Base-by-base conservation (phyloP, 2,888 invertebrate species). In the Macaria notata region DNA sequence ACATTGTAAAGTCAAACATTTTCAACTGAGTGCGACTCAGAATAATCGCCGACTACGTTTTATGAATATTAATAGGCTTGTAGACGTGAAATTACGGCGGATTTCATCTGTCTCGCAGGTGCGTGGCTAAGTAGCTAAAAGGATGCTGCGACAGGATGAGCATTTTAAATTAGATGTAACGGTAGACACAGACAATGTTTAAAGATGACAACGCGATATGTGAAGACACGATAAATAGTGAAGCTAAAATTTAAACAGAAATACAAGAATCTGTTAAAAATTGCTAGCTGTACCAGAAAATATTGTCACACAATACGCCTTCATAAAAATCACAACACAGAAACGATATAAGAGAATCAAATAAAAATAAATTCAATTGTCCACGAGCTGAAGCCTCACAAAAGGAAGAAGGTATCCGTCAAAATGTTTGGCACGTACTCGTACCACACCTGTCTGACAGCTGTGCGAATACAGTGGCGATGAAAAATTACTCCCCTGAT, bases 361-460 rank as follows among this genome's bases (percentile, higher is more conserved):
- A 49, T 44, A 42, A 38, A 57, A 60, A 62, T 56, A 59, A 61
- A 66, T 57, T 60, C 51, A 59, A 50, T 46, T 61, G 58, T 63
- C 49, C 53, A 50, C 58, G 46, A 55, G 39, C 36, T 44, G 54
- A 56, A 46, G 46, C 31, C 49, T 31, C 51, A 62, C 59, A 70
- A 71, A 66, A 72, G 71, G 66, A 72, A 61, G 68, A 72, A 59
- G 68, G 68, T 73, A 78, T 78, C 72, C 72, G 75, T 77, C 78
- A 80, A 76, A 77, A 76, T 69, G 73, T 71, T 61, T 54, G 76
- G 84, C 88, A 88, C 88, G 84, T 75, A 76, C 81, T 75, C 88
- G 84, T 75, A 76, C 81, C 75, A 73, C 89, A 88, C 88, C 88
- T 88, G 89, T 81, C 76, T 61, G 76, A 76, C 88, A 88, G 88